Conservation (phyloP, 2,113 vertebrate species). For the Xiphophorus maculatus region DNA sequence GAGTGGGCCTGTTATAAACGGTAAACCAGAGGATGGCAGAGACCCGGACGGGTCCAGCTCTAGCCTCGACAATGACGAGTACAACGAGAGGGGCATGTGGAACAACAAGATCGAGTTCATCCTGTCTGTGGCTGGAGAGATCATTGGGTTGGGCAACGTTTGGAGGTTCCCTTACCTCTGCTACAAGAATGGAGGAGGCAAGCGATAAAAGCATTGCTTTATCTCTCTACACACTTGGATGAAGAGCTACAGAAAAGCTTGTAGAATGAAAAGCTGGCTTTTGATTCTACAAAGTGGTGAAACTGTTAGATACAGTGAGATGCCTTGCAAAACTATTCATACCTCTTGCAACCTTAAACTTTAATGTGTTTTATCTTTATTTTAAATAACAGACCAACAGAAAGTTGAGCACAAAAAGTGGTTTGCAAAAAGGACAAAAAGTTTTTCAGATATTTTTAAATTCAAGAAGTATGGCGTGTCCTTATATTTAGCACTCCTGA, state of each 20-base stretch:
- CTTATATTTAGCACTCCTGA: too few species aligned
- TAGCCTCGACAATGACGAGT: slow-evolving; percentile 83
- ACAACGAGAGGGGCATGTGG: slow-evolving; percentile 97
- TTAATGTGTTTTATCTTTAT: too few species aligned
- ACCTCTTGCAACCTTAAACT: too few species aligned
- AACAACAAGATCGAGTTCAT: slow-evolving; percentile 99
- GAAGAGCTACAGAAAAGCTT: background rate
- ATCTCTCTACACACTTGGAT: background rate
- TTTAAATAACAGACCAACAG: too few species aligned
- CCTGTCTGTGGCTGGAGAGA: slow-evolving; percentile 97
- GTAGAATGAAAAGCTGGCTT: too few species aligned
- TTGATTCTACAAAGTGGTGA: background rate
- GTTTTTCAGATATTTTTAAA: too few species aligned
- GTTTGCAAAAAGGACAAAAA: too few species aligned
- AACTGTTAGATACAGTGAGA: background rate
- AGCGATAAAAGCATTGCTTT: slow-evolving; percentile 50
- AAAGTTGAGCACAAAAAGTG: too few species aligned
- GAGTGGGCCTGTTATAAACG: slow-evolving; percentile 92
- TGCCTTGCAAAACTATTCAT: background rate
- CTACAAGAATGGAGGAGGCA: slow-evolving; percentile 99
- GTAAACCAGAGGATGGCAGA: slow-evolving; percentile 91
- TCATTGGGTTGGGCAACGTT: slow-evolving; percentile 96
- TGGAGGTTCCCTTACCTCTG: slow-evolving; percentile 99
- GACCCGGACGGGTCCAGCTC: slow-evolving; percentile 88
- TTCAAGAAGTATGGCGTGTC: too few species aligned